Conservation (phyloP, 2,113 vertebrate genomes). For the Alligator sinensis region DNA sequence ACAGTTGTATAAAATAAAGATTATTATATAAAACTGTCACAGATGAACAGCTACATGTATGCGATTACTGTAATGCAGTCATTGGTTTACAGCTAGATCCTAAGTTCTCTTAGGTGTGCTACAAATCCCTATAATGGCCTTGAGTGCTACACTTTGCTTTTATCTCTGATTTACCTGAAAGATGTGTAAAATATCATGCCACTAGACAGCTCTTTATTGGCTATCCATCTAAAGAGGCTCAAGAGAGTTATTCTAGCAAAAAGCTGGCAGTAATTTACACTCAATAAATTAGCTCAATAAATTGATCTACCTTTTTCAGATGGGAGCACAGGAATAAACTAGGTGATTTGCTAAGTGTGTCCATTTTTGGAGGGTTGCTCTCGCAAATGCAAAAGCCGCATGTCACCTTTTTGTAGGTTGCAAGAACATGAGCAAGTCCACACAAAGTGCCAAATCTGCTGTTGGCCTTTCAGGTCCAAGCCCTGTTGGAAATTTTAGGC, state of each 20-base stretch:
- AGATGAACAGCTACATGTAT: background rate
- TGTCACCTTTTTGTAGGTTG: background rate
- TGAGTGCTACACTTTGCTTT: conserved; percentile 46
- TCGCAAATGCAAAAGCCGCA: background rate
- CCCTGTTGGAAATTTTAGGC: background rate
- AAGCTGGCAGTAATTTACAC: conserved; percentile 27
- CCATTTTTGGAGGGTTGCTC: background rate
- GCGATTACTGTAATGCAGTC: background rate
- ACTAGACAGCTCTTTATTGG: conserved; percentile 14
- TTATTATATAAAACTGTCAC: background rate
- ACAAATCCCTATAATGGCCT: conserved; percentile 35
- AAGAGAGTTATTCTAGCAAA: conserved; percentile 38
- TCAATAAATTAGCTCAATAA: conserved; percentile 21
- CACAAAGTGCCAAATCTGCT: background rate
- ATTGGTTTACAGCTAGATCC: conserved; percentile 22
- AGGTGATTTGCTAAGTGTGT: background rate
- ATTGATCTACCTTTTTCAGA: background rate
- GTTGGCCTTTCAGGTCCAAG: background rate
- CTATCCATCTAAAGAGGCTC: background rate
- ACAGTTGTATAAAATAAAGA: conserved; percentile 42
- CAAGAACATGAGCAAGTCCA: background rate
- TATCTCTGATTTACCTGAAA: conserved; percentile 53
- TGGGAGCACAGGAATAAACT: conserved; percentile 7
- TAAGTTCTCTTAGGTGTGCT: conserved; percentile 7
- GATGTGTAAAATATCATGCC: background rate